phyloP scores from a whole-genome alignment of 2,888 invertebrate genomes.

The Fragum sueziense region DNA sequence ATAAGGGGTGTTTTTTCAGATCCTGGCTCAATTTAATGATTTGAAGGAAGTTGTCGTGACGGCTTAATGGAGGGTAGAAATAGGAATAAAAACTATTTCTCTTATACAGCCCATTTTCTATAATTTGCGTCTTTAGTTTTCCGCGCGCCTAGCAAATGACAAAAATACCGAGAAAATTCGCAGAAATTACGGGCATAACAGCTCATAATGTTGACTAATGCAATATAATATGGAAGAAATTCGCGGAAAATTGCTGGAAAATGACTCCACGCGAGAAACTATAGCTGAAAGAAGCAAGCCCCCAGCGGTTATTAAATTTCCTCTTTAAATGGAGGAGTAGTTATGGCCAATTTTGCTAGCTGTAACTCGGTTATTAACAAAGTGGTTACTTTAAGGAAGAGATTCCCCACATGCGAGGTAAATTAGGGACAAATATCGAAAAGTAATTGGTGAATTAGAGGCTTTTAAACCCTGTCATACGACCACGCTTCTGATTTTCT shows the following conservation, averaged over 20 bases:
- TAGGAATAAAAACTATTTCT: not conserved
- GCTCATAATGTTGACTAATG: constrained; percentile 60
- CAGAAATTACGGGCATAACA: constrained; percentile 58
- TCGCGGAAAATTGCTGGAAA: constrained; percentile 59
- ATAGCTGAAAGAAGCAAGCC: not conserved
- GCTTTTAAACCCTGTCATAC: constrained; percentile 7
- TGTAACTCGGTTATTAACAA: constrained; percentile 54
- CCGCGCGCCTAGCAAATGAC: constrained; percentile 52
- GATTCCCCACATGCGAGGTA: constrained; percentile 49
- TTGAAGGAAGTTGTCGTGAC: not conserved
- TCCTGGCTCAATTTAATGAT: no score
- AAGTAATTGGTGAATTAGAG: constrained; percentile 56
- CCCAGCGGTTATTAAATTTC: constrained; percentile 59
- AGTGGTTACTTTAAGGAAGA: constrained; percentile 39
- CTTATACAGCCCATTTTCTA: constrained; percentile 13
- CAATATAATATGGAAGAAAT: constrained; percentile 58
- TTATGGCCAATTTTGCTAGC: constrained; percentile 39
- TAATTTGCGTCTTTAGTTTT: constrained; percentile 49
- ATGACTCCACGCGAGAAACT: constrained; percentile 40
- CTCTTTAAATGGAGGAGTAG: constrained; percentile 48
- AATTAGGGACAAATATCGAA: constrained; percentile 56
- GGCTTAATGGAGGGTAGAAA: constrained; percentile 1
- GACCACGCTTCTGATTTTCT: no score
- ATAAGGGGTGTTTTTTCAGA: no score
- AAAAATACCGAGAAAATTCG: constrained; percentile 51